phyloP scores from a whole-genome alignment of 2,888 invertebrate species.

The Calameuta filiformis region DNA sequence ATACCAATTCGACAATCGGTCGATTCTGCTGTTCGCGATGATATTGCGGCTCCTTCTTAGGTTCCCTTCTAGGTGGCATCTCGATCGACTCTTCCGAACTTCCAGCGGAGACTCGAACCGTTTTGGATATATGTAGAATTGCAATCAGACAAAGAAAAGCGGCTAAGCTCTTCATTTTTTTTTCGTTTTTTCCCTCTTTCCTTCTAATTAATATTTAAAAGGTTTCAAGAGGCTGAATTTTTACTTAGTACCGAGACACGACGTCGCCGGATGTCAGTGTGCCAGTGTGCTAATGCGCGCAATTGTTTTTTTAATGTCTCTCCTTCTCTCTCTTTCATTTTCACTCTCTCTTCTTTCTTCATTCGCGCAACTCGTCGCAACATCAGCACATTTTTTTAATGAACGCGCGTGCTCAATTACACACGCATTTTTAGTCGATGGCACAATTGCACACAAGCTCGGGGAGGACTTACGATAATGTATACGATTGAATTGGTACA shows the following conservation, averaged over 20 bases:
- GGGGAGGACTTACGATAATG: not conserved
- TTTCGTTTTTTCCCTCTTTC: not conserved
- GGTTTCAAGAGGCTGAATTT: not conserved
- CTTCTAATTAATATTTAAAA: not conserved
- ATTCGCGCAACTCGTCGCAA: not conserved
- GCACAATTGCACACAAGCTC: not conserved
- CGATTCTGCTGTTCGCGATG: slow-evolving; percentile 28
- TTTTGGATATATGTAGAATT: not conserved
- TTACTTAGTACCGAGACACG: not conserved
- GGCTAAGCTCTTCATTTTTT: not conserved
- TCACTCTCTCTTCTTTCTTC: not conserved
- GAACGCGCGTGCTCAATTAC: not conserved
- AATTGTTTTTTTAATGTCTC: not conserved
- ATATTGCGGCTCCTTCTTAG: slow-evolving; percentile 4
- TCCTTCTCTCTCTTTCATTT: not conserved
- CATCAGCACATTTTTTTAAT: not conserved
- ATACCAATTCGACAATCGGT: slow-evolving; percentile 45
- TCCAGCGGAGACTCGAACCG: not conserved
- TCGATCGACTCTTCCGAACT: slow-evolving; percentile 42
- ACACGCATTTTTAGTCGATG: not conserved
- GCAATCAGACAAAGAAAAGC: not conserved
- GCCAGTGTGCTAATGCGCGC: not conserved
- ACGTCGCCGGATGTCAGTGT: not conserved
- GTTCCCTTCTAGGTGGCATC: slow-evolving; percentile 24
- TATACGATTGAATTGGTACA: not conserved